Evolutionary conservation across 2,888 invertebrate species (phyloP).

Genomic region (Timema cristinae): DNA sequence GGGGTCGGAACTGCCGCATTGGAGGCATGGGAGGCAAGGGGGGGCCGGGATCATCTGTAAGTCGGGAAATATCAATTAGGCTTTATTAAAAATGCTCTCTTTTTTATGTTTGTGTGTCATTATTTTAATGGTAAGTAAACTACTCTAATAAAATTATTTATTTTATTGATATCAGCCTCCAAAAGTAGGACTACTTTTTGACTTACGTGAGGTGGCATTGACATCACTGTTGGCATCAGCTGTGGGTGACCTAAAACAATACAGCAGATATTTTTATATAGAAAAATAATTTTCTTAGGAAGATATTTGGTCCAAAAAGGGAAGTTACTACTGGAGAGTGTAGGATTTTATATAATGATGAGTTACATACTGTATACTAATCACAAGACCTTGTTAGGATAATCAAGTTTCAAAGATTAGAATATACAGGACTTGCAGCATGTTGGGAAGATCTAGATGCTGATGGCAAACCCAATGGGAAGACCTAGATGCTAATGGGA

Average conservation of each 20-base stretch:
- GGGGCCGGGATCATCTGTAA: slow-evolving; percentile 53
- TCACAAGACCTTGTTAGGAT: too few species aligned
- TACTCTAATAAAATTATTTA: slow-evolving; percentile 31
- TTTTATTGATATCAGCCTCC: not conserved
- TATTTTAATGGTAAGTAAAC: not conserved
- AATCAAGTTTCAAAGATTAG: too few species aligned
- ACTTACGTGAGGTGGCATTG: slow-evolving; percentile 67
- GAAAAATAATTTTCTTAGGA: too few species aligned
- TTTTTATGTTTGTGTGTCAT: not conserved
- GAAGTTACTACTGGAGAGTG: too few species aligned
- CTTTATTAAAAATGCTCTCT: slow-evolving; percentile 17
- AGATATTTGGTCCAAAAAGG: too few species aligned
- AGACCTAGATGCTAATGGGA: too few species aligned
- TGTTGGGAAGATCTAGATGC: too few species aligned
- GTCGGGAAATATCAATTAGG: too few species aligned
- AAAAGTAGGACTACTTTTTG: not conserved
- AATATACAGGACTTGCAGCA: too few species aligned
- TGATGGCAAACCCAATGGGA: too few species aligned
- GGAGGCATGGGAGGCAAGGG: slow-evolving; percentile 44
- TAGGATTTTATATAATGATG: too few species aligned
- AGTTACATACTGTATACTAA: too few species aligned
- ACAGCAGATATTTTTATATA: not conserved
- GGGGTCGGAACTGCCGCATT: slow-evolving; percentile 35
- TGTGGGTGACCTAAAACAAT: slow-evolving; percentile 23
- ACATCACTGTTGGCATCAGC: slow-evolving; percentile 46